A percentile compares a stretch with the other conserved stretches of the same genome.
Evolutionary conservation across 2,888 invertebrate species (phyloP).

Genomic region (Allacma fusca): DNA sequence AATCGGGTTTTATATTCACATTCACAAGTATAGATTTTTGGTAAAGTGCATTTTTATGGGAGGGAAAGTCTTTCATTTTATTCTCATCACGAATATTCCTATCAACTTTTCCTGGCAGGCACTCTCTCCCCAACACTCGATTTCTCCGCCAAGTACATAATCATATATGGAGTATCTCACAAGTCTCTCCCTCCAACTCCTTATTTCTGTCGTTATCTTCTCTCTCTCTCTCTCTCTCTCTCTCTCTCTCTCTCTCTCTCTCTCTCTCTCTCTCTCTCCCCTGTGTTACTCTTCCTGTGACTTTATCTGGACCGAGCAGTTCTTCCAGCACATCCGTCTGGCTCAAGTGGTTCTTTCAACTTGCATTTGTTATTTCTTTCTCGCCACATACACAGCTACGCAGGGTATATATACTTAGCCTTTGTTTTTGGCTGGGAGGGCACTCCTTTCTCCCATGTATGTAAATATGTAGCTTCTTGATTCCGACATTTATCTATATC

Average conservation of each 20-base stretch:
- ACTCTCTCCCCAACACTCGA: constrained; percentile 2
- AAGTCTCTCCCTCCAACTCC: not conserved
- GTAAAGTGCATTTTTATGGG: constrained; percentile 38
- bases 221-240: not conserved
- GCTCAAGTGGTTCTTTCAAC: not conserved
- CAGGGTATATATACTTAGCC: not conserved
- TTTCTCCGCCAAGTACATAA: constrained; percentile 5
- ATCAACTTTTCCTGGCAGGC: constrained; percentile 6
- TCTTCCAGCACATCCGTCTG: constrained; percentile 6
- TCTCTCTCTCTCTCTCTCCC: not conserved
- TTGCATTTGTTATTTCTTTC: not conserved
- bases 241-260: not conserved
- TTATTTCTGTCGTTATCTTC: not conserved
- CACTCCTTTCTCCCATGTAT: not conserved
- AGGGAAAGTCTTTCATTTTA: constrained; percentile 31
- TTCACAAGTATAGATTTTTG: constrained; percentile 34
- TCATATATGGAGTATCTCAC: not conserved
- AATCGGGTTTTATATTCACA: constrained; percentile 29
- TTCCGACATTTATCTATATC: too few relatives aligned
- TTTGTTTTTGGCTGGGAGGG: not conserved
- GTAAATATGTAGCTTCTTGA: too few relatives aligned
- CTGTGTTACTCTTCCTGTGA: not conserved
- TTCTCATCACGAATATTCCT: constrained; percentile 40
- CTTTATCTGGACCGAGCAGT: constrained; percentile 8
- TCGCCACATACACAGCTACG: not conserved